Evolutionary conservation across 2,888 invertebrate genomes (phyloP), one percentile per base, ranked within the genome.

Genomic region (Periphyllus acericola): DNA sequence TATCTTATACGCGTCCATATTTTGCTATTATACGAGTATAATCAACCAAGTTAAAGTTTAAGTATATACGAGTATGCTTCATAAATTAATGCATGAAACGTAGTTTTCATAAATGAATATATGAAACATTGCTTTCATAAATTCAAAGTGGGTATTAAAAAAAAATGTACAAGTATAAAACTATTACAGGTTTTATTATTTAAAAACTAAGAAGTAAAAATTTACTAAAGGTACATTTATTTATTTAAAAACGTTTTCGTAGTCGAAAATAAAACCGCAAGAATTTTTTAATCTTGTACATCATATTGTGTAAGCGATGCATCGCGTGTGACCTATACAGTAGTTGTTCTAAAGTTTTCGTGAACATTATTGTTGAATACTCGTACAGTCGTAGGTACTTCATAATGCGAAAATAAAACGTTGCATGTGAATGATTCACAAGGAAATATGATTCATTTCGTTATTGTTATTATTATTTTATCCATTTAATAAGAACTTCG

Each of bases 391-490:
- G n/a, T n/a, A n/a, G n/a, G n/a, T n/a, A 25, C 60, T 75, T 29
- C 83, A 71, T 17, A 40, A 21, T 29, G 46, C 17, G 78, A 85
- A 68, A 52, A 46, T n/a, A 78, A 85, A 78, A 78, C 76, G 46
- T 68, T 36, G 29, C 25, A 36, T 29, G 40, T 52, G 71, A 55
- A 60, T 86, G 79, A 87, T 87, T 81, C 80, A 87, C 74, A 29
- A 74, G 81, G 81, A 87, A 87, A 87, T 81, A 46, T 87, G 80
- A 87, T 81, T 87, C 87, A 87, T 87, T 87, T 75, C 46, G n/a
- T 66, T 84, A 66, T 83, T 87, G 78, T 86, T 86, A 40, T 79
- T 86, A 81, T 66, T 81, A 74, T 87, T 87, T 87, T 87, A 55
- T 81, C 82, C 75, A 68, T 85, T 85, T 81, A 81, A 66, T 74